Evolutionary conservation across 2,888 invertebrate species (phyloP).

Genomic region (Noctua janthina): DNA sequence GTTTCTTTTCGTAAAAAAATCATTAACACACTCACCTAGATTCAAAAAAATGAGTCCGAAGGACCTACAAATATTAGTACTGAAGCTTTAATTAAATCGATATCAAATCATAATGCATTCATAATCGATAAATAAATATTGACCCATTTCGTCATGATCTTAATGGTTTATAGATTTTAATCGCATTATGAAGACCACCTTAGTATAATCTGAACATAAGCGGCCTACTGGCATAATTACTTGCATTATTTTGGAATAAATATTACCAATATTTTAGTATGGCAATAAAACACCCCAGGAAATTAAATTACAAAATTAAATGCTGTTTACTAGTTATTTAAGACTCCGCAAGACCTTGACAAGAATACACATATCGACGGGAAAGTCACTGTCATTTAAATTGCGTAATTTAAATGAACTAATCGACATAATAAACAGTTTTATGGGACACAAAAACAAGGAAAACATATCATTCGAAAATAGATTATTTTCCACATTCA

Average conservation of each 20-base stretch:
- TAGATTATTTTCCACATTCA: not conserved
- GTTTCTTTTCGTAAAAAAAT: constrained; percentile 19
- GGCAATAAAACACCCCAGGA: not conserved
- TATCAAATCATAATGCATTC: constrained; percentile 19
- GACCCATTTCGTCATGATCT: not conserved
- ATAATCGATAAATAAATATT: constrained; percentile 22
- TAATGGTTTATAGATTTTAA: not conserved
- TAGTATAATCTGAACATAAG: not conserved
- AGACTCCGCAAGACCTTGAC: not conserved
- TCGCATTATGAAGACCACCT: not conserved
- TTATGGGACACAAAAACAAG: not conserved
- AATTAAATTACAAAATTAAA: not conserved
- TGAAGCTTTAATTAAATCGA: constrained; percentile 22
- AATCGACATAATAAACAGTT: not conserved
- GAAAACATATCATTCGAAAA: not conserved
- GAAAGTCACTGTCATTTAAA: not conserved
- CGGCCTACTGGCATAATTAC: not conserved
- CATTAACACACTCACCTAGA: constrained; percentile 19
- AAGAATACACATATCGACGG: not conserved
- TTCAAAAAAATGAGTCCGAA: not conserved
- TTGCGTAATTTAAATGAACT: not conserved
- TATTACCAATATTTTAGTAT: not conserved
- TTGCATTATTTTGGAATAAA: not conserved
- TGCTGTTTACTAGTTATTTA: not conserved
- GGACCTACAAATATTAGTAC: constrained; percentile 31